These are phyloP conservation scores for Brachyalestes nurse DNA, from an alignment of 2,797 vertebrate species.

Conservation along the genomic window DNA sequence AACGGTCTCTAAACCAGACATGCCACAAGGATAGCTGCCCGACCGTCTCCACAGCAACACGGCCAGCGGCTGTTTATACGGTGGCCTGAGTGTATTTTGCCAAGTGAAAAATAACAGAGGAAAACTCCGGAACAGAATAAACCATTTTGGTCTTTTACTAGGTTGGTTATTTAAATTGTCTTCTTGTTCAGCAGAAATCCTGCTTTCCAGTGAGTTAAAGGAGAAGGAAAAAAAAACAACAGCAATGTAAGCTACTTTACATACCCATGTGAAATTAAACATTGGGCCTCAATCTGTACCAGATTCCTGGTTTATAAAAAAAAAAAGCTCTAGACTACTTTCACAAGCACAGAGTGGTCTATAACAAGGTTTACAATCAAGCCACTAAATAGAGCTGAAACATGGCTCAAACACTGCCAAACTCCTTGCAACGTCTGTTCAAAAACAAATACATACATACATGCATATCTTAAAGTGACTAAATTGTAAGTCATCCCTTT, in stretches of 20 bases:
- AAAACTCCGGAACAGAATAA: conserved; percentile 57
- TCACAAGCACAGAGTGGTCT: background rate
- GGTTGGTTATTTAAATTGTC: conserved; percentile 61
- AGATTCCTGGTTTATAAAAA: no score
- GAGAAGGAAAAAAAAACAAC: background rate
- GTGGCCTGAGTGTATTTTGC: conserved; percentile 65
- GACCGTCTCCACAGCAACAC: conserved; percentile 53
- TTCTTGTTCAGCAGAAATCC: conserved; percentile 58
- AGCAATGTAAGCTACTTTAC: background rate
- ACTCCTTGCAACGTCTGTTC: no score
- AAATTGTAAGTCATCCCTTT: no score
- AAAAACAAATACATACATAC: no score
- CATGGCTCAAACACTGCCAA: no score
- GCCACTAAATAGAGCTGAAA: background rate
- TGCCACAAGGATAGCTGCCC: conserved; percentile 42
- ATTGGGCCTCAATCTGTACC: no score
- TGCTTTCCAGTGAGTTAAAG: conserved; percentile 25
- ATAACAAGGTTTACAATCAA: background rate
- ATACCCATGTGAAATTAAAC: background rate
- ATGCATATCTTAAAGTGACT: no score
- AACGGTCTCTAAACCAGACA: conserved; percentile 26
- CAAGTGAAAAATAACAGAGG: conserved; percentile 65
- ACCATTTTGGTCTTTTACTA: conserved; percentile 44
- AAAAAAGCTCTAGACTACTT: no score
- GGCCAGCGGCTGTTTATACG: conserved; percentile 63